Base-by-base conservation (phyloP, 2,797 vertebrate genomes). In the Lophotriccus pileatus region DNA sequence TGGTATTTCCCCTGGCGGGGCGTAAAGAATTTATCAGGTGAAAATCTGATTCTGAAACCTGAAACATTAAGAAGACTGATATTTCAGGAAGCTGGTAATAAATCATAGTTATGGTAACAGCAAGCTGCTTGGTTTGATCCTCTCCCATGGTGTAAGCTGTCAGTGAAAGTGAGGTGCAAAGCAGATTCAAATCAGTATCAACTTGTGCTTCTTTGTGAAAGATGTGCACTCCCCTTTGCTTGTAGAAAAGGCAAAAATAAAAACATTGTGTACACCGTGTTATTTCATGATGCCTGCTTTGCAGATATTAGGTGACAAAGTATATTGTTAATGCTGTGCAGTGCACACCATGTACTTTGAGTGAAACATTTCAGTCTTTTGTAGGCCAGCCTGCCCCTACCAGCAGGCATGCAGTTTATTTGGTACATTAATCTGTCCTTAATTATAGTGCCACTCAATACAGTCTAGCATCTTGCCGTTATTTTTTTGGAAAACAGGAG, bases 181-280 rank as follows among this genome's bases (percentile, higher is more conserved):
- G 47, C 39, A 89, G 23, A 67, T 70, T 56, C 37, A 62, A 55
- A 34, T 34, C 2, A 1, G 10, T 63, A 52, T n/a, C 30, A 37
- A 7, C n/a, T 36, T 53, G 15, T 23, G 46, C 34, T 83, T 37
- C 30, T 79, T 43, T 62, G 32, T n/a, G 46, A 67, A 86, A 69
- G 3, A 32, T 0, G 0, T 5, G 12, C 17, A 3, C 15, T 73
- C 30, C 30, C 14, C 9, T 56, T 79, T 32, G 9, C 49, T 37
- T 22, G n/a, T 23, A 89, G 64, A 80, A 92, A 77, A 87, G 60
- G 25, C 52, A 79, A 77, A 89, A 72, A 10, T 24, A 32, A 63
- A 46, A 62, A 32, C 25, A 34, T 14, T 43, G 9, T 34, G 24
- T 18, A 28, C 9, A 34, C 7, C 0, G 0, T 30, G 43, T 64